Percentiles rank a stretch among this genome's conserved stretches.
These are phyloP conservation scores for Muscina levida DNA, from an alignment of 2,888 invertebrate species.

Conservation along the genomic window DNA sequence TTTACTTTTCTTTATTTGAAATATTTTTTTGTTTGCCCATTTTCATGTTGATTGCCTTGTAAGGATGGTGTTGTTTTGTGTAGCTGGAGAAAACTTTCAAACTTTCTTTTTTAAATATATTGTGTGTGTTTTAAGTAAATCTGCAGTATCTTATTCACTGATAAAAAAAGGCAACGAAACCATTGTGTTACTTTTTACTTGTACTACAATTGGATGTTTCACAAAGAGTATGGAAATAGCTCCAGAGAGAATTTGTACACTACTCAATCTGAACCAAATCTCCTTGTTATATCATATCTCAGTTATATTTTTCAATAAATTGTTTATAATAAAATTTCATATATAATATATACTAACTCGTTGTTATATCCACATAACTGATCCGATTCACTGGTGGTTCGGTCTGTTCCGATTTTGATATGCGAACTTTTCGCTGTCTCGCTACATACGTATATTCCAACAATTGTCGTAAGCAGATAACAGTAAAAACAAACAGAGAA, in stretches of 20 bases:
- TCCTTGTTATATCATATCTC: no score
- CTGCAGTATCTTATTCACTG: no score
- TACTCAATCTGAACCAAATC: no score
- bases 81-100: background rate
- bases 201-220: no score
- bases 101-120: background rate
- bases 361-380: slow-evolving; percentile 28
- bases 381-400: slow-evolving; percentile 17
- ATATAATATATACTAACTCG: slow-evolving; percentile 31
- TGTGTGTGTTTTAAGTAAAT: background rate
- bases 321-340: no score
- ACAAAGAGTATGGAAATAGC: no score
- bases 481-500: background rate
- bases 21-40: background rate
- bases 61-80: background rate
- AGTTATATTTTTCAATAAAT: no score
- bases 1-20: slow-evolving; percentile 7
- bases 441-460: slow-evolving; percentile 12
- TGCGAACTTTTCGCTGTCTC: slow-evolving; percentile 31
- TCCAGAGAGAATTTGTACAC: no score
- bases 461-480: background rate
- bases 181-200: background rate
- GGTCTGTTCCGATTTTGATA: slow-evolving; percentile 7
- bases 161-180: no score
- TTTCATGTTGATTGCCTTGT: background rate